Conservation (phyloP, 2,888 invertebrate species). For the Euproctis similis region DNA sequence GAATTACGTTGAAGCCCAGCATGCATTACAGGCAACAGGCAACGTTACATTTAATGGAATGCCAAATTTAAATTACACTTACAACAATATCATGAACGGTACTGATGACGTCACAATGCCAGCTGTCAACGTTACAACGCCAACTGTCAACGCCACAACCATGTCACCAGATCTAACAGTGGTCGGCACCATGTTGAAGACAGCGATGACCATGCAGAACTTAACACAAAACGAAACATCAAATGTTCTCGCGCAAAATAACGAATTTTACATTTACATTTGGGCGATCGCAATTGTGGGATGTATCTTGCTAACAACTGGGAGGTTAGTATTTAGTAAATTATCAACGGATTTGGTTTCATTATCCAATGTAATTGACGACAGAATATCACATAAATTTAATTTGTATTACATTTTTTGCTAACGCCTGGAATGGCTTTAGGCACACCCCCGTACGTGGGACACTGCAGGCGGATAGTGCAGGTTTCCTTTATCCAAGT, state of each 20-base stretch:
- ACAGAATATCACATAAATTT: too few relatives aligned
- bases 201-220: constrained; percentile 39
- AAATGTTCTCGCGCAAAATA: constrained; percentile 28
- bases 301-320: constrained; percentile 77
- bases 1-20: constrained; percentile 48
- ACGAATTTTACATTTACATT: constrained; percentile 66
- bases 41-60: constrained; percentile 5
- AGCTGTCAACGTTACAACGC: constrained; percentile 1
- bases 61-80: constrained; percentile 4
- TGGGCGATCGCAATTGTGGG: constrained; percentile 76
- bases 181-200: constrained; percentile 43
- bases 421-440: too few relatives aligned
- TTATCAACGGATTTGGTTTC: too few relatives aligned
- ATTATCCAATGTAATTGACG: too few relatives aligned
- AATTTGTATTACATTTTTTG: too few relatives aligned
- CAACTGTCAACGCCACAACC: constrained; percentile 9
- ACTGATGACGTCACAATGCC: constrained; percentile 4
- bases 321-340: constrained; percentile 39
- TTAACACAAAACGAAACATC: constrained; percentile 23
- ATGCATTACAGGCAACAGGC: constrained; percentile 4
- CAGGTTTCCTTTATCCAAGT: too few relatives aligned
- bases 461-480: too few relatives aligned
- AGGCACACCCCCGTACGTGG: too few relatives aligned
- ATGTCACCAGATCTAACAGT: constrained; percentile 33
- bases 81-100: constrained; percentile 12